Evolutionary conservation across 2,888 invertebrate genomes (phyloP), one percentile per base, ranked within the genome.

Genomic region (Trachelus tabidus): DNA sequence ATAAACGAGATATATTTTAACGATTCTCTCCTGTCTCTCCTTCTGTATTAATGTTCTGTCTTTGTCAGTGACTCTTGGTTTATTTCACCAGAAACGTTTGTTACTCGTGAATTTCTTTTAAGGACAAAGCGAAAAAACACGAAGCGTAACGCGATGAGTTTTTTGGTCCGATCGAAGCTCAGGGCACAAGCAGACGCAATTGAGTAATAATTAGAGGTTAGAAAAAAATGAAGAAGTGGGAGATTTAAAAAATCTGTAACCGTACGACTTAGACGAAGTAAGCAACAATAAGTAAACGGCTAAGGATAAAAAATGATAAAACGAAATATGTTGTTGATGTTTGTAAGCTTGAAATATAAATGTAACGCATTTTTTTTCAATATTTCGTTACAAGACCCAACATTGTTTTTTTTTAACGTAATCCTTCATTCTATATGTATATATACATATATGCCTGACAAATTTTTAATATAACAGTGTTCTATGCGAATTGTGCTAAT

Each of bases 311-410:
- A 34, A 76, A 56, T 35, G 69, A 75, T 69, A 73, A 81, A 82
- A 83, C 81, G 85, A 85, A 87, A 87, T 86, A 85, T 89, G 86
- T 89, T 89, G 89, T 90, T 91, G 89, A 89, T 90, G 90, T 90
- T 91, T 91, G 90, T 90, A 90, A 90, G 90, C 90, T 90, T 90
- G 87, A 90, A 90, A 89, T 90, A 90, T 89, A 90, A 89, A 85
- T 90, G 90, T 91, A 89, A 88, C 85, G 89, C 90, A 89, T 89
- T 88, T 89, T 77, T 83, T 83, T 23, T 56, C 40, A 56, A 23
- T 56, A 56, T 56, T 56, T 56, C 40, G 40, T 56, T 56, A 23
- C 40, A 56, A 6, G 15, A 23, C 40, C 40, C 40, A 23, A 23
- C 40, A 23, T 23, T 56, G 40, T 15, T 56, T 15, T 56, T 40